A percentile compares a stretch with the other conserved stretches of the same genome.
phyloP scores from a whole-genome alignment of 2,113 vertebrate species.

The Otus sunia region DNA sequence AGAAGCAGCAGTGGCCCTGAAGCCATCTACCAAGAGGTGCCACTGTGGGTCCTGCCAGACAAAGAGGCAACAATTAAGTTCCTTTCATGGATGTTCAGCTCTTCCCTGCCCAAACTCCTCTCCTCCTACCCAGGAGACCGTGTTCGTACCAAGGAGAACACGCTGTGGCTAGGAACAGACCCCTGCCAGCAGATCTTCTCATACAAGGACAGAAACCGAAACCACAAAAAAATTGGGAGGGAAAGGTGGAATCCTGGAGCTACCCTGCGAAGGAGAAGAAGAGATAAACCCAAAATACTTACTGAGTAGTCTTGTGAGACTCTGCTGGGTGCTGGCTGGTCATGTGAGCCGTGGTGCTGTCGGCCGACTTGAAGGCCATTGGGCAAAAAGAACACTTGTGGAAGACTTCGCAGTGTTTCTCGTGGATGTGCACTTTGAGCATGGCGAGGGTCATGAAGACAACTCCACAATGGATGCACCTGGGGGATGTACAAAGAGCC shows the following conservation, averaged over 20 bases:
- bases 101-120: background rate
- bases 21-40: background rate
- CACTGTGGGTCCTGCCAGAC: background rate
- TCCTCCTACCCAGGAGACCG: background rate
- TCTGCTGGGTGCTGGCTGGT: constrained; percentile 82
- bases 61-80: background rate
- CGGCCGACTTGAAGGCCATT: constrained; percentile 90
- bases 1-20: background rate
- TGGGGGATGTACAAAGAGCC: constrained; percentile 16
- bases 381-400: constrained; percentile 93
- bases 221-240: rapidly evolving
- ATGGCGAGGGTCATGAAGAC: constrained; percentile 87
- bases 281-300: constrained; percentile 62
- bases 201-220: background rate
- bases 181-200: background rate
- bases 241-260: background rate
- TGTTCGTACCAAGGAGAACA: background rate
- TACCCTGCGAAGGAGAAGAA: background rate
- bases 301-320: constrained; percentile 83
- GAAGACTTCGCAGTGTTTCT: constrained; percentile 92
- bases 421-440: constrained; percentile 90
- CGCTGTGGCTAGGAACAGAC: background rate
- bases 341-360: constrained; percentile 83
- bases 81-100: background rate
- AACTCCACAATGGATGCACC: constrained; percentile 93